Evolutionary conservation across 1,140 invertebrate genomes (phyloP), one percentile per base, ranked within the genome.

Genomic region (Dendroctonus valens): DNA sequence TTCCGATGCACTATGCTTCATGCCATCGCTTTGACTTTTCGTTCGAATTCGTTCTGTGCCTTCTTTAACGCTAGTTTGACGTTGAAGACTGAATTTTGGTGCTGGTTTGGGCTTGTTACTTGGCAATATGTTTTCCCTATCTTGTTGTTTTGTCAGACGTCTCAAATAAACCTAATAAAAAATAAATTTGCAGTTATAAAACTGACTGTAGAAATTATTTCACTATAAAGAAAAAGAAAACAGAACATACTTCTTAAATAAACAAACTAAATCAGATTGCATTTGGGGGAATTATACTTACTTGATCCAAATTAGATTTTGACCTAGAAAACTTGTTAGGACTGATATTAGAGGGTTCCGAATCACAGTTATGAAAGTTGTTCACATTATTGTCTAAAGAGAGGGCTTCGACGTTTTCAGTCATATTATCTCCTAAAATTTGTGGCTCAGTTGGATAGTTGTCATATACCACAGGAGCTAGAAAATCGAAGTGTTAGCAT

Each of bases 221-320:
- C n/a, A n/a, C n/a, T n/a, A n/a, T n/a, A n/a, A n/a, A n/a, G n/a
- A n/a, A n/a, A n/a, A n/a, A n/a, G n/a, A n/a, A n/a, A n/a, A n/a
- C n/a, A n/a, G n/a, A n/a, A n/a, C n/a, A n/a, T n/a, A n/a, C n/a
- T n/a, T n/a, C n/a, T n/a, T n/a, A n/a, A n/a, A n/a, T n/a, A n/a
- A n/a, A n/a, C n/a, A 50, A 42, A 4, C 37, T 2, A 42, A 58
- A 11, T 42, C 3, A 41, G 37, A n/a, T 58, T 41, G 4, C 4
- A 11, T 14, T 11, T 2, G 9, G 1, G 4, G 9, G 9, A 46
- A 9, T 14, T 46, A 12, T 7, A 64, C 44, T 57, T 44, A 72
- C 69, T 68, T 77, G 76, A 61, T 79, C 77, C 40, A 79, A 64
- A 69, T 79, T 79, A 5, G 77, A 79, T 68, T 79, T 78, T 5